Evolutionary conservation across 2,113 vertebrate species (phyloP), one percentile per base, ranked within the genome.

Genomic region (Opisthocomus hoazin): DNA sequence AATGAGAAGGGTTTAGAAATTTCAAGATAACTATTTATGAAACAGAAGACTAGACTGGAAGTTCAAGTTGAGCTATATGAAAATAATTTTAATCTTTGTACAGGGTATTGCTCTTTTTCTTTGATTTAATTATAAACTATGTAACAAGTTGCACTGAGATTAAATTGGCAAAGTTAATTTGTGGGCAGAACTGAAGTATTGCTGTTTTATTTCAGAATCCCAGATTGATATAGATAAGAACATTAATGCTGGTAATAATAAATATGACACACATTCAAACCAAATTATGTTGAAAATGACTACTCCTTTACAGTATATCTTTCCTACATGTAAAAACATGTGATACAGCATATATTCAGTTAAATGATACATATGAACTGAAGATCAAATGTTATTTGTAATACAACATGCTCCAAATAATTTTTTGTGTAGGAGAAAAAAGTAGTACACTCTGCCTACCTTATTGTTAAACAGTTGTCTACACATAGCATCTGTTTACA

Each of bases 401-500:
- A 51, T 51, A 64, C 51, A 45, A 58, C 22, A 39, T 36, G 50
- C 37, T 65, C 36, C 48, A 19, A 18, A 45, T 65, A 41, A 30
- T 26, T 81, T 74, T 86, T 43, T 66, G 15, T 63, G 29, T 58
- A 69, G 75, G 22, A 91, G 53, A 53, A 87, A 78, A 86, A 80
- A 80, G 71, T 46, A 65, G 15, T 54, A 58, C 41, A 63, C 26
- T 63, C 18, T 91, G 20, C 36, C 78, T 92, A 83, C 86, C 53
- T 95, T 93, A 91, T 98, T 98, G 98, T 98, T 98, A 98, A 97
- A 96, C 97, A 98, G 93, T 98, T 98, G 98, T 98, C 98, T 98
- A 96, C 97, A 96, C 95, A 81, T 89, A 98, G 97, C 98, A 99
- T 99, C 98, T 99, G 98, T 99, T 99, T 99, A 98, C 98, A 98